Evolutionary conservation across 2,113 vertebrate species (phyloP).

Genomic region (Tenrec ecaudatus): DNA sequence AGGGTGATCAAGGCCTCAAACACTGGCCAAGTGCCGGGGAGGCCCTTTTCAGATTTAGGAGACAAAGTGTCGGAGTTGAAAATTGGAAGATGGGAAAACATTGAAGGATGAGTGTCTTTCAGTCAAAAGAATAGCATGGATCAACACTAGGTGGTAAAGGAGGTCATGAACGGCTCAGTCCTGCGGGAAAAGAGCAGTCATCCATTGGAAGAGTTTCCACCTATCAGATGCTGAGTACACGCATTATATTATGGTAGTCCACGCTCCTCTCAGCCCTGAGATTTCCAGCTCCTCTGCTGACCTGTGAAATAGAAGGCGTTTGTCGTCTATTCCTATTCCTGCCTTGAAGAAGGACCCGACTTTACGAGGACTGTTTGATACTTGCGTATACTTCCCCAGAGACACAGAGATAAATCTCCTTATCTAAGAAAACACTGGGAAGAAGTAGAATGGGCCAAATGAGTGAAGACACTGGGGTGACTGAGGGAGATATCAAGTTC

Average conservation of each 20-base stretch:
- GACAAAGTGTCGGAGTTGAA: neutral
- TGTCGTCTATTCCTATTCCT: neutral
- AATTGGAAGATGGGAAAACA: neutral
- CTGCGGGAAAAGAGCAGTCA: neutral
- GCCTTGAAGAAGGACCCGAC: slow-evolving; percentile 40
- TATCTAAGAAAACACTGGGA: slow-evolving; percentile 15
- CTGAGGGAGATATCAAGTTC: neutral
- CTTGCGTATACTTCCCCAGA: slow-evolving; percentile 15
- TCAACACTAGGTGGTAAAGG: neutral
- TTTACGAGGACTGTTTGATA: slow-evolving; percentile 10
- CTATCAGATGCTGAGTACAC: neutral
- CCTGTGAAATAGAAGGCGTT: neutral
- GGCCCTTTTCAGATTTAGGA: neutral
- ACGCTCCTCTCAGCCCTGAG: neutral
- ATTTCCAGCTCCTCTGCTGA: neutral
- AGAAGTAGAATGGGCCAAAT: neutral
- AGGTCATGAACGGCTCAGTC: neutral
- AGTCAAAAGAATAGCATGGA: neutral
- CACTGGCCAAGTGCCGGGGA: neutral
- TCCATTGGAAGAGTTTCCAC: neutral
- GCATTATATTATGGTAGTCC: neutral
- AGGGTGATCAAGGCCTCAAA: neutral
- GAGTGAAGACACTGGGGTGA: neutral
- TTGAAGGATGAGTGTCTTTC: neutral
- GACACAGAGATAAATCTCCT: slow-evolving; percentile 28